phyloP scores from a whole-genome alignment of 2,797 vertebrate genomes.

The Capromys pilorides region DNA sequence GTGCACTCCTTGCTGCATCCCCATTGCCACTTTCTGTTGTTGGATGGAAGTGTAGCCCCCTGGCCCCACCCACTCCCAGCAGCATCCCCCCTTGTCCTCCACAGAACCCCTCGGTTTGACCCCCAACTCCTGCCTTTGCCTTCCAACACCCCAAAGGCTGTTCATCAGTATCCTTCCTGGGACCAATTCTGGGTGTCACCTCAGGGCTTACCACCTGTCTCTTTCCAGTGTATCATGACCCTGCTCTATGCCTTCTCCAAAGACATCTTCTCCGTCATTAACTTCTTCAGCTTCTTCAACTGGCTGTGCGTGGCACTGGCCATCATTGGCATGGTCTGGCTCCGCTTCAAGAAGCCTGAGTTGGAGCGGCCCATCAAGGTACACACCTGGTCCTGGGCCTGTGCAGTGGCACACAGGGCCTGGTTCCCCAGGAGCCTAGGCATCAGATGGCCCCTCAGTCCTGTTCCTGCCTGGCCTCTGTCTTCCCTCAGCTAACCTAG shows the following conservation, averaged over 20 bases:
- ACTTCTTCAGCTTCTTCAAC: slow-evolving; percentile 99
- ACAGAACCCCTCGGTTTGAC: neutral
- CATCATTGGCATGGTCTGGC: slow-evolving; percentile 97
- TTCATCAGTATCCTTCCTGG: neutral
- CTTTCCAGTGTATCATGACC: slow-evolving; percentile 94
- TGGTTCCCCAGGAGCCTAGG: neutral
- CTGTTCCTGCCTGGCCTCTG: no score
- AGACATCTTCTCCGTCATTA: slow-evolving; percentile 98
- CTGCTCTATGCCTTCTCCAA: slow-evolving; percentile 97
- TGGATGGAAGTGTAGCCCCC: neutral
- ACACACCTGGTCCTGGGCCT: slow-evolving; percentile 40
- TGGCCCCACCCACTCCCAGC: neutral
- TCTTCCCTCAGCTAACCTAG: neutral
- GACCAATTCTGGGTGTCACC: neutral
- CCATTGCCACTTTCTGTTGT: neutral
- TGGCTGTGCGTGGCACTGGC: slow-evolving; percentile 98
- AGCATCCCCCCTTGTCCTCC: neutral
- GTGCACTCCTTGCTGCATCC: neutral
- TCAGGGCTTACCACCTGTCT: neutral
- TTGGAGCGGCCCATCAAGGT: slow-evolving; percentile 97
- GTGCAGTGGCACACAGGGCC: no score
- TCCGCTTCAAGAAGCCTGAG: slow-evolving; percentile 95
- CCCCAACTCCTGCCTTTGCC: neutral
- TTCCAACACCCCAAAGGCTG: neutral
- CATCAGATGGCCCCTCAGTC: fast-evolving